Percentiles rank a stretch among this genome's conserved stretches.
Evolutionary conservation across 2,113 vertebrate genomes (phyloP).

Genomic region (Ictalurus punctatus): DNA sequence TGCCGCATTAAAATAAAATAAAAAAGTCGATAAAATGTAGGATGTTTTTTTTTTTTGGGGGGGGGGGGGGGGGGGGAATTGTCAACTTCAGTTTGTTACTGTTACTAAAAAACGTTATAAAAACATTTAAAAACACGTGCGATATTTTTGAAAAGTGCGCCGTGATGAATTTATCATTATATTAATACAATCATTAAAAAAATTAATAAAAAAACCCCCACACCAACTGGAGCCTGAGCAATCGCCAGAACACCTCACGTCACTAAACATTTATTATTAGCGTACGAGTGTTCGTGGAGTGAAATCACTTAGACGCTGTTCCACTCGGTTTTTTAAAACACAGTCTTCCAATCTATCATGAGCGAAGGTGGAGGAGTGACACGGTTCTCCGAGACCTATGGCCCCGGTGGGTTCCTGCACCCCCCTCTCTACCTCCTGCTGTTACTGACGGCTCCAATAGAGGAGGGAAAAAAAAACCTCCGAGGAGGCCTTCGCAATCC

Average conservation of each 20-base stretch:
- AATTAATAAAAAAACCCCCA: background rate
- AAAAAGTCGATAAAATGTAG: background rate
- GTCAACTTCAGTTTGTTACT: background rate
- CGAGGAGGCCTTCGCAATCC: slow-evolving; percentile 56
- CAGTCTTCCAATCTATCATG: slow-evolving; percentile 45
- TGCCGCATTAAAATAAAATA: background rate
- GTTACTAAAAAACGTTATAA: too few relatives aligned
- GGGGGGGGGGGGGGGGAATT: background rate
- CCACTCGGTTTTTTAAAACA: background rate
- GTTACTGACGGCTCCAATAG: slow-evolving; percentile 53
- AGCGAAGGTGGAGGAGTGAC: slow-evolving; percentile 44
- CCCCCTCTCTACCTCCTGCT: slow-evolving; percentile 55
- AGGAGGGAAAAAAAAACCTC: slow-evolving; percentile 28
- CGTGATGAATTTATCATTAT: too few relatives aligned
- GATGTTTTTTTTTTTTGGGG: too few relatives aligned
- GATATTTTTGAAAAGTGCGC: too few relatives aligned
- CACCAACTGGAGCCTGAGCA: background rate
- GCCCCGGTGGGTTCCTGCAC: slow-evolving; percentile 44
- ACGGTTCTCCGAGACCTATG: slow-evolving; percentile 44
- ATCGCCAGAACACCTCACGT: background rate
- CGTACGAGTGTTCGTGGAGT: background rate
- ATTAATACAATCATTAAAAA: too few relatives aligned
- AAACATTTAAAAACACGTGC: too few relatives aligned
- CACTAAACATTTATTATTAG: background rate
- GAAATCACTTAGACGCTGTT: slow-evolving; percentile 4